A percentile compares a stretch with the other conserved stretches of the same genome.
phyloP scores from a whole-genome alignment of 2,113 vertebrate genomes.

The Brienomyrus brachyistius region DNA sequence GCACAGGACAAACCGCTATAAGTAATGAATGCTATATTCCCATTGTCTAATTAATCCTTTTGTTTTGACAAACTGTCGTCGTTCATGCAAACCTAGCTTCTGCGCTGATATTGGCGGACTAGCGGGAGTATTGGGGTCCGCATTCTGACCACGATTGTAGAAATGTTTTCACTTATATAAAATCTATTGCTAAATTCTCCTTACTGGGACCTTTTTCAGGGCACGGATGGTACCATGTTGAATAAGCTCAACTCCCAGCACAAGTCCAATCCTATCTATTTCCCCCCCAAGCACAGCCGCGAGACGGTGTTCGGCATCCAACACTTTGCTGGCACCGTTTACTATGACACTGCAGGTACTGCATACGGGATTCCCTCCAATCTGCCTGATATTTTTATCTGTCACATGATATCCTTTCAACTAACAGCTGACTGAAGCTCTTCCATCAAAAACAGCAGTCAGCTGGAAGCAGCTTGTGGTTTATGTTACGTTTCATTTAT shows the following conservation, averaged over 20 bases:
- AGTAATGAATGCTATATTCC: background rate
- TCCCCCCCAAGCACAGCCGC: constrained; percentile 87
- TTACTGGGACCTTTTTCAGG: constrained; percentile 52
- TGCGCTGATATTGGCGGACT: background rate
- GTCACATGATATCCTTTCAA: background rate
- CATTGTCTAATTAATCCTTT: background rate
- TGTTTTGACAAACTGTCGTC: background rate
- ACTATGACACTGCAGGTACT: constrained; percentile 84
- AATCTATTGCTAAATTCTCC: background rate
- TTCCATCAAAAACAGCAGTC: background rate
- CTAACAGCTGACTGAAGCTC: background rate
- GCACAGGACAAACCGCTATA: background rate
- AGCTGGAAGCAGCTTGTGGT: background rate
- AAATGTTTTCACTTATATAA: background rate
- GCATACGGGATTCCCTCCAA: background rate
- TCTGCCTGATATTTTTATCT: background rate
- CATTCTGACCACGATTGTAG: background rate
- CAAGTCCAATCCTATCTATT: constrained; percentile 86
- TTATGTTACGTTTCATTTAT: background rate
- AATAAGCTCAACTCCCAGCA: constrained; percentile 96
- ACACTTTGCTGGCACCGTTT: constrained; percentile 91
- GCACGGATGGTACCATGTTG: constrained; percentile 91
- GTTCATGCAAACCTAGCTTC: background rate
- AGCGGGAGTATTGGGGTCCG: background rate
- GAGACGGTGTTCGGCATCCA: constrained; percentile 97